These are phyloP conservation scores for Acipenser ruthenus DNA, from an alignment of 2,797 vertebrate genomes.

Conservation along the genomic window DNA sequence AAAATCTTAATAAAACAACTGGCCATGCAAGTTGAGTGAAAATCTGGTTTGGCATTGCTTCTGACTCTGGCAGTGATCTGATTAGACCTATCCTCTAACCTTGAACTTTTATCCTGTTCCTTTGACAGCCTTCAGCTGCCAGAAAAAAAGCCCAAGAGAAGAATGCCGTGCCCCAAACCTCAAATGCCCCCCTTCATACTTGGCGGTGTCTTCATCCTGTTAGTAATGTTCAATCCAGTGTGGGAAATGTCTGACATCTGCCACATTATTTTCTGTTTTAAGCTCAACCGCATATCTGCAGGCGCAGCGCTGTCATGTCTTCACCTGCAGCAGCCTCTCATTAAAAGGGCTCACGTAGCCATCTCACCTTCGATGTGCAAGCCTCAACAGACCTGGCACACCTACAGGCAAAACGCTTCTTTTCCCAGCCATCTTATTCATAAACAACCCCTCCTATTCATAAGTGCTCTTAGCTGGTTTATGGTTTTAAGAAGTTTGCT, in stretches of 20 bases:
- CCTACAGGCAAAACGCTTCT: conserved; percentile 52
- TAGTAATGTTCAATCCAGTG: conserved; percentile 55
- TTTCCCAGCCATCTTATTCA: conserved; percentile 47
- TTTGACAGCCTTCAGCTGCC: conserved; percentile 16
- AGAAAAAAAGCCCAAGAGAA: conserved; percentile 14
- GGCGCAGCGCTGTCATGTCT: conserved; percentile 43
- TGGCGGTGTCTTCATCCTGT: conserved; percentile 42
- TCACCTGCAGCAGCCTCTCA: conserved; percentile 60
- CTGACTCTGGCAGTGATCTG: neutral
- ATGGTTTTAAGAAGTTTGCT: conserved; percentile 28
- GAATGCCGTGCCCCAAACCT: conserved; percentile 18
- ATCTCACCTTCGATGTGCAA: conserved; percentile 50
- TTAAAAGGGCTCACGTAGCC: conserved; percentile 55
- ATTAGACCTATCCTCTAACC: neutral
- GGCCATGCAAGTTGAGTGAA: too few relatives aligned
- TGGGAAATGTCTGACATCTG: conserved; percentile 73
- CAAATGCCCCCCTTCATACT: conserved; percentile 21
- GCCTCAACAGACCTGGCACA: conserved; percentile 57
- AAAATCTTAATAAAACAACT: too few relatives aligned
- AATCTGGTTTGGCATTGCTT: too few relatives aligned
- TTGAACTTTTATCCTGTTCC: neutral
- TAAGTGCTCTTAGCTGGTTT: conserved; percentile 30
- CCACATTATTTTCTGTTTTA: conserved; percentile 28
- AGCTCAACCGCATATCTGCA: conserved; percentile 34
- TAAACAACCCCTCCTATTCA: conserved; percentile 36